Evolutionary conservation across 2,888 invertebrate genomes (phyloP).

Genomic region (Leucophora obtusa): DNA sequence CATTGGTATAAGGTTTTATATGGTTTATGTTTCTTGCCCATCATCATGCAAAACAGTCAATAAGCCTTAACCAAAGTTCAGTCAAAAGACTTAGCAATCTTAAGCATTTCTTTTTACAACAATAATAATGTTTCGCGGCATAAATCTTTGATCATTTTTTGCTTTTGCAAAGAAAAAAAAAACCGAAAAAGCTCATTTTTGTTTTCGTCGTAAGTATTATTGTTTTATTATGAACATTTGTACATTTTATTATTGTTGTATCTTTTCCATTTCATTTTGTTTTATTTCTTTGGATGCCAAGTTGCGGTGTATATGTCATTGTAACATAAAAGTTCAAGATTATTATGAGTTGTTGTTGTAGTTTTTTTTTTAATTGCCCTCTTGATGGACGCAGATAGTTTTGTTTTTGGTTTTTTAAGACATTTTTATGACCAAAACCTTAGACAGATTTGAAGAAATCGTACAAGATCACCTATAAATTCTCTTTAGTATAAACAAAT

Average conservation of each 20-base stretch:
- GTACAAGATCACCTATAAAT: background rate
- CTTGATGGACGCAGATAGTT: conserved; percentile 70
- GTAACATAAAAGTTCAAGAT: conserved; percentile 41
- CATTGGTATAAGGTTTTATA: background rate
- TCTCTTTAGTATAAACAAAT: background rate
- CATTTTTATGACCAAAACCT: conserved; percentile 74
- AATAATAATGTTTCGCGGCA: background rate
- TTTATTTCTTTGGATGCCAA: conserved; percentile 2
- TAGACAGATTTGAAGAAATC: conserved; percentile 39
- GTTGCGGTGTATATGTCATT: conserved; percentile 33
- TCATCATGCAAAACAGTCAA: conserved; percentile 54
- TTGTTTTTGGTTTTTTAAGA: conserved; percentile 51
- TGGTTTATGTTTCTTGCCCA: background rate
- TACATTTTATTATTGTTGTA: conserved; percentile 49
- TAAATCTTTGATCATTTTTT: conserved; percentile 17
- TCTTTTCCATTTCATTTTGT: conserved; percentile 34
- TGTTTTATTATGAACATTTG: conserved; percentile 53
- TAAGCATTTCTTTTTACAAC: conserved; percentile 16
- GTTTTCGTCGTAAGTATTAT: conserved; percentile 49
- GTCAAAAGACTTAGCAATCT: background rate
- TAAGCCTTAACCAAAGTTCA: conserved; percentile 55
- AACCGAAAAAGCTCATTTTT: conserved; percentile 14
- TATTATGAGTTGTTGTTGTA: background rate
- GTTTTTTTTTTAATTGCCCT: background rate
- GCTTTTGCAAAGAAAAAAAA: conserved; percentile 11